Evolutionary conservation across 2,888 invertebrate species (phyloP), one percentile per base, ranked within the genome.

Genomic region (Cephus runcator): DNA sequence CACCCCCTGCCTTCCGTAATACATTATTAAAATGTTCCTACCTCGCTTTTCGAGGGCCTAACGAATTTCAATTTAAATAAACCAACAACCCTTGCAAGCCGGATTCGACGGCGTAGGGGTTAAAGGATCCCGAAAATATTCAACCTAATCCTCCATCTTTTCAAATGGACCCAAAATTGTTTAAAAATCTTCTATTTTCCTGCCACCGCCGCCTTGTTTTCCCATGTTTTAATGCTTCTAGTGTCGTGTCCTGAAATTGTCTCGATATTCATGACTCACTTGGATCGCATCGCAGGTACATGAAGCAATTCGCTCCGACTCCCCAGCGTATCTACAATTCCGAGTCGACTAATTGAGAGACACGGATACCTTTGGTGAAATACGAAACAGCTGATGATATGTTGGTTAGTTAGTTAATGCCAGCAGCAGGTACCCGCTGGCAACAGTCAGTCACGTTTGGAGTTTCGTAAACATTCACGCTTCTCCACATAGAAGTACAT

Each of bases 321-420:
- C 56, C 56, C 56, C 9, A 56, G 73, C 76, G 80, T 81, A 86
- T 84, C 84, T 85, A 85, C 87, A 84, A 84, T 86, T 86, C 86
- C 81, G 87, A 87, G 84, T 85, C 82, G 82, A 77, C 85, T 87
- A 87, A 87, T 87, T 87, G 84, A 83, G 82, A 87, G 80, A 81
- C 83, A 78, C 81, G 69, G 82, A 83, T 83, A 83, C 78, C 82
- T 82, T 80, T 75, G 79, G 77, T 78, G 73, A 34, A 74, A 74
- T 35, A 74, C 74, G 79, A 9, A 76, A 73, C 78, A 78, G 79
- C 78, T 79, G 85, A 85, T 82, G 86, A 85, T 85, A 82, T 83
- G 83, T 80, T 79, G 80, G 83, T 81, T 84, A 34, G 73, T 34
- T 73, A 73, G 74, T 30, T 74, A 74, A 34, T 81, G 81, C 80